Base-by-base conservation (phyloP, 2,888 invertebrate genomes). In the Siphonodentalium dalli region DNA sequence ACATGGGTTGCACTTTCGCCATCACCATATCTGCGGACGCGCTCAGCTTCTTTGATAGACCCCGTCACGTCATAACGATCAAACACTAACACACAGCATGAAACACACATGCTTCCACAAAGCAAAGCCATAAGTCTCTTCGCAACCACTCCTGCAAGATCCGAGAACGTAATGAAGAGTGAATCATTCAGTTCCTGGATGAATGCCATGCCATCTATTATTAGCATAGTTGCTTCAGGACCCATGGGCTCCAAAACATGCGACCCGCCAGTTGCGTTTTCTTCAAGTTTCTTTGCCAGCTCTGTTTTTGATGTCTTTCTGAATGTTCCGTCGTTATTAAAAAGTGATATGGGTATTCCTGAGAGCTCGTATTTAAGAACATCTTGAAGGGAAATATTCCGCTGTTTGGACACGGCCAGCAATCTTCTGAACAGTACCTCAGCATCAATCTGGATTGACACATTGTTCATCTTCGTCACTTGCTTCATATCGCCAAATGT, bases 211-310 rank as follows among this genome's bases (percentile, higher is more conserved):
- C 33, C 29, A 49, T 48, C 52, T 29, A 52, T 49, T 9, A 52
- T 47, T 29, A 21, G 24, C 23, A 33, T 23, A 38, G 23, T 8
- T 11, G 24, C n/a, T n/a, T n/a, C n/a, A n/a, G n/a, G n/a, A n/a
- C n/a, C n/a, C n/a, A n/a, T n/a, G n/a, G n/a, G n/a, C 9, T 13
- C 15, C 18, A 26, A 44, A 13, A 31, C 31, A 9, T 13, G n/a
- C 11, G 20, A 20, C 31, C 44, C 24, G n/a, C 46, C 50, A 21
- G 45, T 15, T 33, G 37, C 47, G 8, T 21, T 18, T 27, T 47
- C 38, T 24, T 53, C 47, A n/a, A 53, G 53, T 28, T 53, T 53
- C 27, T 38, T 53, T 7, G 53, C 40, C 34, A 53, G 27, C 5
- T 53, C 52, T 29, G 52, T 26, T 23, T 52, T 52, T 2, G n/a